phyloP scores from a whole-genome alignment of 2,113 vertebrate genomes.

The Potamarius usumacintae region DNA sequence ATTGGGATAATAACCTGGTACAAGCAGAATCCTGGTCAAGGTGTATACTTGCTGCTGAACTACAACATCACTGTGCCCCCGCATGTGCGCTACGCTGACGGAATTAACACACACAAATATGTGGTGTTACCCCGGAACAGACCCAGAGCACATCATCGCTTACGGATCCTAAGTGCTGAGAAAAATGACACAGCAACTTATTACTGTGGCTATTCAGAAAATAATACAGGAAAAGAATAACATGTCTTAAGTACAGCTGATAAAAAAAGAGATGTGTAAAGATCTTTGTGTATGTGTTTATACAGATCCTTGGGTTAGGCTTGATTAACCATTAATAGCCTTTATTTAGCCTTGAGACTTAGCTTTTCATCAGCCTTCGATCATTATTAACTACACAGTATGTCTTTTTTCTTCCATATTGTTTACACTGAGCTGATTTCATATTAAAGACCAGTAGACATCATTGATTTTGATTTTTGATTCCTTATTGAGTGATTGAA shows the following conservation, averaged over 20 bases:
- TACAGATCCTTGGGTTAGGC: not conserved
- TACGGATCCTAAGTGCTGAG: slow-evolving; percentile 40
- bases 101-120: slow-evolving; percentile 44
- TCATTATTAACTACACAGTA: not conserved
- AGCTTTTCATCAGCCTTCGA: not conserved
- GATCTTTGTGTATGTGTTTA: not conserved
- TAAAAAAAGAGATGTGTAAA: not conserved
- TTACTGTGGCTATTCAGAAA: slow-evolving; percentile 50
- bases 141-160: not conserved
- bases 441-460: not conserved
- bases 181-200: slow-evolving; percentile 53
- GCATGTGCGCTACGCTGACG: slow-evolving; percentile 39
- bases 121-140: slow-evolving; percentile 1
- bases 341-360: not conserved
- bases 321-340: not conserved
- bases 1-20: slow-evolving; percentile 53
- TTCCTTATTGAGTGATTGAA: not conserved
- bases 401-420: not conserved
- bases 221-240: not conserved
- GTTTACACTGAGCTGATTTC: not conserved
- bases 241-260: not conserved
- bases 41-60: slow-evolving; percentile 50
- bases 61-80: slow-evolving; percentile 43
- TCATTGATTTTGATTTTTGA: not conserved
- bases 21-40: slow-evolving; percentile 42